Evolutionary conservation across 2,888 invertebrate species (phyloP).

Genomic region (Drosophila meridionalis): DNA sequence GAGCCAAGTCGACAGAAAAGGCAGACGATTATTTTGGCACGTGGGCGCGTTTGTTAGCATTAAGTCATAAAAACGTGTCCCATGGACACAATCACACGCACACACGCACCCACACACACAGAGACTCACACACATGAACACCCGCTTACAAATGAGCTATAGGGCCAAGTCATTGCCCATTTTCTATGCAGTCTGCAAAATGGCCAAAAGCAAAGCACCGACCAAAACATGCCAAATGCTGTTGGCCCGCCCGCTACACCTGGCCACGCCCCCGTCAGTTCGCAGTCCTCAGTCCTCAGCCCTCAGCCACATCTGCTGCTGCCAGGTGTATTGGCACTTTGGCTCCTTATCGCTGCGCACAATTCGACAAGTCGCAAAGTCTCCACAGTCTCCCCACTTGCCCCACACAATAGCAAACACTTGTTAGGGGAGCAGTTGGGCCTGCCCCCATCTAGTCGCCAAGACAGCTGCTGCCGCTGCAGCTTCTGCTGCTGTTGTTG

Average conservation of each 20-base stretch:
- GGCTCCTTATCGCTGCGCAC: slow-evolving; percentile 72
- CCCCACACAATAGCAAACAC: slow-evolving; percentile 50
- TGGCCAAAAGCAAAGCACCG: slow-evolving; percentile 46
- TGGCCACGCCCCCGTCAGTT: background rate
- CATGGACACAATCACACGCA: slow-evolving; percentile 54
- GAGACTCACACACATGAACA: background rate
- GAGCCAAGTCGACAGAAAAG: slow-evolving; percentile 78
- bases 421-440: slow-evolving; percentile 31
- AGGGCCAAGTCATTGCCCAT: slow-evolving; percentile 51
- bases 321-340: slow-evolving; percentile 68
- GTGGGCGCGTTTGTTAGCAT: slow-evolving; percentile 81
- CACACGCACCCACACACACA: slow-evolving; percentile 15
- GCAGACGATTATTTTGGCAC: slow-evolving; percentile 81
- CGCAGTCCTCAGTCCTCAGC: background rate
- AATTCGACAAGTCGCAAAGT: slow-evolving; percentile 70
- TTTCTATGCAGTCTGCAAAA: slow-evolving; percentile 64
- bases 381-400: slow-evolving; percentile 11
- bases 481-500: slow-evolving; percentile 19
- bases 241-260: slow-evolving; percentile 12
- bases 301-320: slow-evolving; percentile 10
- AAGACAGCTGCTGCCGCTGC: background rate
- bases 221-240: slow-evolving; percentile 41
- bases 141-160: slow-evolving; percentile 45
- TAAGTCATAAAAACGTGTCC: slow-evolving; percentile 81
- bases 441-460: background rate